Percentiles rank a stretch among this genome's conserved stretches.
These are phyloP conservation scores for Melinaea marsaeus DNA, from an alignment of 2,888 invertebrate genomes.

Conservation along the genomic window DNA sequence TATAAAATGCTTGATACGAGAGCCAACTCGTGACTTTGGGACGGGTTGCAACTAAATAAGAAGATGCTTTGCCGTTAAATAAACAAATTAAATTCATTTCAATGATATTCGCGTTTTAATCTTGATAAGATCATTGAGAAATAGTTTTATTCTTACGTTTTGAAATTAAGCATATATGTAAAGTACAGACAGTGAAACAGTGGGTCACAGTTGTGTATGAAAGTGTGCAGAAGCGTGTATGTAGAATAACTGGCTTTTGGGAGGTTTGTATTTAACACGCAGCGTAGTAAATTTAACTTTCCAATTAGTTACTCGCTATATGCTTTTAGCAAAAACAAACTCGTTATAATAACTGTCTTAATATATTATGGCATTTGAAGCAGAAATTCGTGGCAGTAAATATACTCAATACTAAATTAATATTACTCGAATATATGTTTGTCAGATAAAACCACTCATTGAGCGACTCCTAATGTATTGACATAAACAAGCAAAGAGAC, in stretches of 20 bases:
- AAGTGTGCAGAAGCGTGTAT: constrained; percentile 12
- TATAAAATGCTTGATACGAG: no score
- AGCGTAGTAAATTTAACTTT: neutral
- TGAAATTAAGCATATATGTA: no score
- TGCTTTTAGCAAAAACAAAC: no score
- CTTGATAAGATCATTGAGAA: no score
- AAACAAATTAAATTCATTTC: no score
- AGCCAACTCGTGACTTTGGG: no score
- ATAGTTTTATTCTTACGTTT: no score
- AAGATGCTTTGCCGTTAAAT: no score
- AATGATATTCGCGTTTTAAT: no score
- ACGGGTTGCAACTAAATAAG: no score
- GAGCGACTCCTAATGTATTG: constrained; percentile 7
- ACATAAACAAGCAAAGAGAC: constrained; percentile 8
- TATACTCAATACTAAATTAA: neutral
- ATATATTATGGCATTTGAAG: neutral
- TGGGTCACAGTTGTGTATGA: constrained; percentile 11
- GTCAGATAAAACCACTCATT: constrained; percentile 7
- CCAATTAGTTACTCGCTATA: neutral
- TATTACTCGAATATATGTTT: neutral
- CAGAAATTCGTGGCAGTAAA: constrained; percentile 1
- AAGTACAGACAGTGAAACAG: neutral
- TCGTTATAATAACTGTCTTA: neutral
- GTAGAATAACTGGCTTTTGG: neutral
- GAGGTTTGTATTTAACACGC: constrained; percentile 12